A percentile compares a stretch with the other conserved stretches of the same genome.
These are phyloP conservation scores for Bimastos eiseni DNA, from an alignment of 2,888 invertebrate genomes.

Conservation along the genomic window DNA sequence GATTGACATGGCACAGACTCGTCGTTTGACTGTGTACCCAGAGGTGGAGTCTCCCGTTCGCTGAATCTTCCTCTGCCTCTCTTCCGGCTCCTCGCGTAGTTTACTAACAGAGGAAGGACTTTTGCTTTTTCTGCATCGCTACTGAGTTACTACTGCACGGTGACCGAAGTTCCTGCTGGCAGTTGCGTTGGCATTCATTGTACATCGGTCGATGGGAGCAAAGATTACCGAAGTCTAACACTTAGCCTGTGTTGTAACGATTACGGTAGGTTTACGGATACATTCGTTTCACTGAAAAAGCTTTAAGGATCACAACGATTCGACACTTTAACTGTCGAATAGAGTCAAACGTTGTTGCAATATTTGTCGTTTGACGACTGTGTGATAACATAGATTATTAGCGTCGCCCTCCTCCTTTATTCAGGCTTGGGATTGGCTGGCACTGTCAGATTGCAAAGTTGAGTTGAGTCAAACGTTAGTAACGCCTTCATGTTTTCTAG, in stretches of 20 bases:
- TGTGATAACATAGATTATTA: too few relatives aligned
- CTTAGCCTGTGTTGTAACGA: background rate
- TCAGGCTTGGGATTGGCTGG: too few relatives aligned
- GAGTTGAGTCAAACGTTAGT: too few relatives aligned
- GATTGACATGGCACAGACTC: background rate
- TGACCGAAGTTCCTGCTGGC: background rate
- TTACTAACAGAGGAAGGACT: background rate
- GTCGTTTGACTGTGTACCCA: background rate
- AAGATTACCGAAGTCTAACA: background rate
- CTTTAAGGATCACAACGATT: too few relatives aligned
- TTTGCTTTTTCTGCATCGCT: background rate
- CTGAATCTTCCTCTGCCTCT: background rate
- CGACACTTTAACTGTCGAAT: too few relatives aligned
- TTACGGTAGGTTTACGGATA: background rate
- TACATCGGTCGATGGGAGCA: background rate
- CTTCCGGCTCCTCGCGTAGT: background rate
- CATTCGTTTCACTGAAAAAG: too few relatives aligned
- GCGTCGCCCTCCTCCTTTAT: too few relatives aligned
- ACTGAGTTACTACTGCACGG: background rate
- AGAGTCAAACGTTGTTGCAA: too few relatives aligned
- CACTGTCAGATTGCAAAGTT: too few relatives aligned
- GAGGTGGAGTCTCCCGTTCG: background rate
- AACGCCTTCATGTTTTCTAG: too few relatives aligned
- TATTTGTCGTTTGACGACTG: too few relatives aligned
- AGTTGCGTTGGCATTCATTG: background rate